Conservation (phyloP, 2,797 vertebrate species). For the Champsocephalus esox region DNA sequence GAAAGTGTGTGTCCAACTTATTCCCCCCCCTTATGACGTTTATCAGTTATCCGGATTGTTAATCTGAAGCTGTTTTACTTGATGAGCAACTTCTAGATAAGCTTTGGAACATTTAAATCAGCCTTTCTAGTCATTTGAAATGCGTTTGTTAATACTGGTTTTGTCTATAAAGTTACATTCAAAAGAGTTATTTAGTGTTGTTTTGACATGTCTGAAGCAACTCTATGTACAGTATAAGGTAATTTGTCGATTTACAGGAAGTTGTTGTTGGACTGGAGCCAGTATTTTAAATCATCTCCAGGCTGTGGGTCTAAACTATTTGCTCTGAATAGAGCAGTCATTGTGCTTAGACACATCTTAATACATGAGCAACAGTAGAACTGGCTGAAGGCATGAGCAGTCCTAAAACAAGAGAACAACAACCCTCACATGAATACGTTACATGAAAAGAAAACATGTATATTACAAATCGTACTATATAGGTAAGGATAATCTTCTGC, state of each 20-base stretch:
- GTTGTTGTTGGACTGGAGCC: background rate
- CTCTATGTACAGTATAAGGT: no score
- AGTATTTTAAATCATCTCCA: background rate
- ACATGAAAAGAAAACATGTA: no score
- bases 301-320: no score
- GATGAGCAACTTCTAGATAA: slow-evolving; percentile 8
- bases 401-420: no score
- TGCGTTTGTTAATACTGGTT: background rate
- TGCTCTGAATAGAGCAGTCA: no score
- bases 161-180: background rate
- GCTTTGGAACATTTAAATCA: no score
- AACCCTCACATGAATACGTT: no score
- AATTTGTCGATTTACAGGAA: background rate
- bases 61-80: slow-evolving; percentile 13
- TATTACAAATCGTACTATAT: no score
- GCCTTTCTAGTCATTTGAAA: background rate
- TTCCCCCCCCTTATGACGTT: slow-evolving; percentile 11
- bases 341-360: no score
- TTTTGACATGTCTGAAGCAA: background rate
- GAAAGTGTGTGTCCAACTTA: background rate
- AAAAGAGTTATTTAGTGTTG: slow-evolving; percentile 1
- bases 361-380: no score
- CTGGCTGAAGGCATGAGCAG: no score
- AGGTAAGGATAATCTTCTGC: no score
- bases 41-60: slow-evolving; percentile 4